These are phyloP conservation scores for Neosilurus mollespiculum DNA, from an alignment of 2,797 vertebrate species.

Conservation along the genomic window DNA sequence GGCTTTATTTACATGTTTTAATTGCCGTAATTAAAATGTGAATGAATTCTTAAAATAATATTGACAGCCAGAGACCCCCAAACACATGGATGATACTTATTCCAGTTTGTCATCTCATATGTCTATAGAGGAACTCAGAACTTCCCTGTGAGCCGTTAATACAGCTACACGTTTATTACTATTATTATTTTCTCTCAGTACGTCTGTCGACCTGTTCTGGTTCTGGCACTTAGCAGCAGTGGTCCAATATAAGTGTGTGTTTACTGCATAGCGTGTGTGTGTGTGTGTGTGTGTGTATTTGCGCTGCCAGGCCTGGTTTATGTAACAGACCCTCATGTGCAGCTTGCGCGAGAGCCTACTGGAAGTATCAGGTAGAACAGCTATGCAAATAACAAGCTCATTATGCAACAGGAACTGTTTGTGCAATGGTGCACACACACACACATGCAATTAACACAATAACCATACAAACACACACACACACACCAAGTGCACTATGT, in stretches of 20 bases:
- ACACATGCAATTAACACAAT: slow-evolving; percentile 30
- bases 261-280: slow-evolving; percentile 9
- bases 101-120: neutral
- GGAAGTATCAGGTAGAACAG: slow-evolving; percentile 67
- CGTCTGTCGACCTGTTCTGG: slow-evolving; percentile 13
- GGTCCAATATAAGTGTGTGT: slow-evolving; percentile 54
- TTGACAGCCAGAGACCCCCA: neutral
- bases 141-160: neutral
- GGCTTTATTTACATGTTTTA: neutral
- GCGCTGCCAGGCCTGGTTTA: slow-evolving; percentile 58
- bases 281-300: slow-evolving; percentile 6
- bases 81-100: neutral
- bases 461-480: slow-evolving; percentile 43
- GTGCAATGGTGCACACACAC: slow-evolving; percentile 50
- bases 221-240: slow-evolving; percentile 49
- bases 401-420: slow-evolving; percentile 70
- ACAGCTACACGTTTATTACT: no score
- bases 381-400: slow-evolving; percentile 66
- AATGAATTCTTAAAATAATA: neutral
- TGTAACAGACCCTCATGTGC: slow-evolving; percentile 69
- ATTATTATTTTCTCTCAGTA: neutral
- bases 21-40: neutral
- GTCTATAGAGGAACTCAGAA: neutral
- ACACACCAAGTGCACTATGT: slow-evolving; percentile 36
- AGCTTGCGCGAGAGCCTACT: slow-evolving; percentile 61